Percentiles rank a stretch among this genome's conserved stretches.
Evolutionary conservation across 2,888 invertebrate genomes (phyloP).

Genomic region (Agapostemon virescens): DNA sequence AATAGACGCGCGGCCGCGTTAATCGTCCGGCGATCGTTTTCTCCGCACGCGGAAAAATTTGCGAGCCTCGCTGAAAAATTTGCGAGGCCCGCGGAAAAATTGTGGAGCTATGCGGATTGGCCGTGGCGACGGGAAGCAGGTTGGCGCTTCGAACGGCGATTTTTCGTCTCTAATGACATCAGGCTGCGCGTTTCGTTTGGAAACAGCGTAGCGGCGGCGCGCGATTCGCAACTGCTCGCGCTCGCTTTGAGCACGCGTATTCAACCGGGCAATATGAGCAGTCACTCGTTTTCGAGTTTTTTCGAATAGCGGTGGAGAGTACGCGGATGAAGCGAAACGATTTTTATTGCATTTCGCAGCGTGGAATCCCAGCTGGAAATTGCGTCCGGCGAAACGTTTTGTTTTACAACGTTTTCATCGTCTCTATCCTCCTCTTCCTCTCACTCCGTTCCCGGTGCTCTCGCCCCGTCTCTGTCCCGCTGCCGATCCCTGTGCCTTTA

Average conservation of each 20-base stretch:
- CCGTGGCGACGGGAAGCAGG: background rate
- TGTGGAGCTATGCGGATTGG: no score
- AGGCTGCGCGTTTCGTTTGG: conserved; percentile 24
- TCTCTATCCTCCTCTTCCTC: conserved; percentile 14
- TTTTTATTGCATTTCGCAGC: conserved; percentile 67
- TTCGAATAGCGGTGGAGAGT: conserved; percentile 51
- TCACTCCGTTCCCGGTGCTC: background rate
- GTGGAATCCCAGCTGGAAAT: conserved; percentile 66
- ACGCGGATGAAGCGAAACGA: conserved; percentile 60
- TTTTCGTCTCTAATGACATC: conserved; percentile 31
- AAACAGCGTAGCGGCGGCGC: conserved; percentile 26
- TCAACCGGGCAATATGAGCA: conserved; percentile 51
- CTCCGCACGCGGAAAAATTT: background rate
- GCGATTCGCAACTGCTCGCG: conserved; percentile 37
- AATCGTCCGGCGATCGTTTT: conserved; percentile 4
- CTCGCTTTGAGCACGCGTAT: conserved; percentile 52
- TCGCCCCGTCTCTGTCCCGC: background rate
- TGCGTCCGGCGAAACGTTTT: conserved; percentile 67
- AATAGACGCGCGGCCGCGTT: no score
- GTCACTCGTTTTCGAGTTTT: conserved; percentile 65
- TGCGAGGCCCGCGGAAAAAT: no score
- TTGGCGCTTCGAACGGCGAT: conserved; percentile 26
- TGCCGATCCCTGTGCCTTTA: conserved; percentile 21
- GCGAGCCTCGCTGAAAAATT: no score
- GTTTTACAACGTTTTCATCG: conserved; percentile 60